Percentiles rank a stretch among this genome's conserved stretches.
Conservation (phyloP, 2,113 vertebrate species). For the Centropus bengalensis region DNA sequence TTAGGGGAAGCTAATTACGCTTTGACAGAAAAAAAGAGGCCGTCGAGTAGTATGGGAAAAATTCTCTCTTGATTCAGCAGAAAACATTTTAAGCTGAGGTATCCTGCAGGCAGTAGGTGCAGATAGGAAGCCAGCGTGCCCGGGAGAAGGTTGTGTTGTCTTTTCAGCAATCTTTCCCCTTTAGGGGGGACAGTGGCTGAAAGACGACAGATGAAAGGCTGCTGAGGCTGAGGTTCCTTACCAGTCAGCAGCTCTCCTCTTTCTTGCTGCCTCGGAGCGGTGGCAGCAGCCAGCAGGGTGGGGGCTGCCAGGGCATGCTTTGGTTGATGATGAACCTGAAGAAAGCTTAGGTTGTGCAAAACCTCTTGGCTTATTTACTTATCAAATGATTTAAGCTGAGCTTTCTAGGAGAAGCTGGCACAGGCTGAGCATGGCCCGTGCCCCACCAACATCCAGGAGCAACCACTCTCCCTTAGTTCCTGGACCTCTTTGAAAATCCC, state of each 20-base stretch:
- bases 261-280: not conserved
- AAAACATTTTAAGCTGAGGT: not conserved
- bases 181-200: not conserved
- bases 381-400: not conserved
- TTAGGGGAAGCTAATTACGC: slow-evolving; percentile 12
- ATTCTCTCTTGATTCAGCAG: slow-evolving; percentile 10
- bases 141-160: not conserved
- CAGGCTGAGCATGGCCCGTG: not conserved
- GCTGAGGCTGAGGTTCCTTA: not conserved
- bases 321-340: not conserved
- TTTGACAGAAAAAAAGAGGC: not conserved
- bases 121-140: not conserved
- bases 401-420: not conserved
- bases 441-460: not conserved
- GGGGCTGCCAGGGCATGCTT: not conserved
- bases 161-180: not conserved
- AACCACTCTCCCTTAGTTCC: not conserved
- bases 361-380: not conserved
- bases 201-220: not conserved
- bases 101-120: not conserved
- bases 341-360: not conserved
- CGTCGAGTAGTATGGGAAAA: not conserved
- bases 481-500: not conserved
- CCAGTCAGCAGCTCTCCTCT: not conserved
- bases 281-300: not conserved